phyloP scores from a whole-genome alignment of 1,140 invertebrate species.

The Trachymyrmex septentrionalis region DNA sequence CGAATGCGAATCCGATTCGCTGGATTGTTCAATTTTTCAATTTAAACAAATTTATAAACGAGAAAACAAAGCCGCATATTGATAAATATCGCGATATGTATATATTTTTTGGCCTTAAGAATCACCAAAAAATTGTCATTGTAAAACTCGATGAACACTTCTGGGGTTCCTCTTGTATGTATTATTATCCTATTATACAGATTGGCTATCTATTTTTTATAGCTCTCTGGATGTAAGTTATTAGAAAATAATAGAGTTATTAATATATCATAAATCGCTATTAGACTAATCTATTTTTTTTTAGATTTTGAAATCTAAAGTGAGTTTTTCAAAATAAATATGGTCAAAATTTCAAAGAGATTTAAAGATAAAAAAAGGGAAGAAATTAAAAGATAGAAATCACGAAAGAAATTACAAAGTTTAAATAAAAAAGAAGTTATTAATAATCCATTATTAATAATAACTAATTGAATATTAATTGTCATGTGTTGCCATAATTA shows the following conservation, averaged over 20 bases:
- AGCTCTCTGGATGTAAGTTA: not conserved
- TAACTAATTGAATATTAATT: conserved; percentile 27
- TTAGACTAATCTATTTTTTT: conserved; percentile 28
- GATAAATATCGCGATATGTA: too few species aligned
- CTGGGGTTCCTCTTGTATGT: not conserved
- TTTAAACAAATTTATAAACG: too few species aligned
- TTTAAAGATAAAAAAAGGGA: conserved; percentile 21
- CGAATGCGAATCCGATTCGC: too few species aligned
- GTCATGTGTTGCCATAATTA: not conserved
- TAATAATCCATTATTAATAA: conserved; percentile 35
- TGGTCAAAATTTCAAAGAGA: conserved; percentile 40
- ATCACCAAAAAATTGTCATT: too few species aligned
- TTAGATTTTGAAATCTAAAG: not conserved
- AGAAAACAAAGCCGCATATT: too few species aligned
- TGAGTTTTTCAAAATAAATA: conserved; percentile 26
- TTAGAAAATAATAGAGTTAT: not conserved
- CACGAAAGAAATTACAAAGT: not conserved
- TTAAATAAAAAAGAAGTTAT: conserved; percentile 11
- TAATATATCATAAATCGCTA: not conserved
- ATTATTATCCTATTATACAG: conserved; percentile 9
- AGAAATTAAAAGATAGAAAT: conserved; percentile 2
- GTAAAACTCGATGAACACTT: too few species aligned
- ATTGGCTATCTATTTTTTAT: conserved; percentile 43
- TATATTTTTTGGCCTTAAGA: too few species aligned
- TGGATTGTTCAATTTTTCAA: too few species aligned